A percentile compares a stretch with the other conserved stretches of the same genome.
phyloP scores from a whole-genome alignment of 1,140 invertebrate genomes.

The Matsumurasca onukii region DNA sequence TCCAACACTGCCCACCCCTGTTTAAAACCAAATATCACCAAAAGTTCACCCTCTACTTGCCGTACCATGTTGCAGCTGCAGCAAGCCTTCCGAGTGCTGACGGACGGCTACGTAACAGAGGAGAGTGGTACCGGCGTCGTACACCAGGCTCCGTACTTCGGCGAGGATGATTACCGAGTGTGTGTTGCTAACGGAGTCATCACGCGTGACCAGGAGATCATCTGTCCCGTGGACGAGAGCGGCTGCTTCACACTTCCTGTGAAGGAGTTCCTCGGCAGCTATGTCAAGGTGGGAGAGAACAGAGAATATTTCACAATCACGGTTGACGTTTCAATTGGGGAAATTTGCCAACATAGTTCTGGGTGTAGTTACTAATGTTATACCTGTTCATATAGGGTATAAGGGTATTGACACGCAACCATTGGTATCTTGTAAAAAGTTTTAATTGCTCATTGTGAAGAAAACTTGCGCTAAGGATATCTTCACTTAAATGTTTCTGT shows the following conservation, averaged over 20 bases:
- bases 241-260: conserved; percentile 88
- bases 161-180: conserved; percentile 93
- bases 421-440: too few species aligned
- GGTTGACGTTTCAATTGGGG: too few species aligned
- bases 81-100: conserved; percentile 71
- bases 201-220: conserved; percentile 76
- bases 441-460: too few species aligned
- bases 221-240: conserved; percentile 93
- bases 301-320: conserved; percentile 59
- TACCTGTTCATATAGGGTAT: too few species aligned
- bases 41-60: too few species aligned
- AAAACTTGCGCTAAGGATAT: too few species aligned
- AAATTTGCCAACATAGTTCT: too few species aligned
- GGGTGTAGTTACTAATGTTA: too few species aligned
- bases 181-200: conserved; percentile 83
- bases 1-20: too few species aligned
- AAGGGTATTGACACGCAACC: too few species aligned
- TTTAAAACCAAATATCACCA: too few species aligned
- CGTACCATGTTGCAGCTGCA: conserved; percentile 11
- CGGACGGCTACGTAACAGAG: conserved; percentile 92
- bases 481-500: too few species aligned
- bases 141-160: conserved; percentile 98
- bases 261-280: conserved; percentile 82
- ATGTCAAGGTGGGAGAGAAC: conserved; percentile 92
- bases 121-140: conserved; percentile 99